These are phyloP conservation scores for Eclectus roratus DNA, from an alignment of 2,113 vertebrate genomes.

Conservation along the genomic window DNA sequence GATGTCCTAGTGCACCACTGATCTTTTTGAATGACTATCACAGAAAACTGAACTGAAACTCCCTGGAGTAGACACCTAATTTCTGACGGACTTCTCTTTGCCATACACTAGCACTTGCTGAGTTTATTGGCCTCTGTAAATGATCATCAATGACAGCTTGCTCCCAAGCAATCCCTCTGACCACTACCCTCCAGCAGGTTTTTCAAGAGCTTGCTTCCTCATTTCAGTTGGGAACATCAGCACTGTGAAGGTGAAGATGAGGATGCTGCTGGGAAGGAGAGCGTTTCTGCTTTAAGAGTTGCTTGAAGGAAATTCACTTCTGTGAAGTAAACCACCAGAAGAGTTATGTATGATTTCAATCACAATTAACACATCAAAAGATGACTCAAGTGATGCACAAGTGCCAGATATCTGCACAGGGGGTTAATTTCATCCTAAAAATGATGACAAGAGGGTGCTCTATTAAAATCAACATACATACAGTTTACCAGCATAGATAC, in stretches of 20 bases:
- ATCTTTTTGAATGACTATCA: not conserved
- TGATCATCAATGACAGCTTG: not conserved
- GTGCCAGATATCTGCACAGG: conserved; percentile 30
- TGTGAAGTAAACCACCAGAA: conserved; percentile 11
- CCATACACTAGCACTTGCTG: not conserved
- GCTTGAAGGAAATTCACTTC: conserved; percentile 9
- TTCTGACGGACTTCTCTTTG: not conserved
- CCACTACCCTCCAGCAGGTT: not conserved
- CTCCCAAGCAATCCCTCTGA: not conserved
- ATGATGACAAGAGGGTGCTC: not conserved
- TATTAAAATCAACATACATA: conserved; percentile 23
- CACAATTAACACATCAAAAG: conserved; percentile 21
- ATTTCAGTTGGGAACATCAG: not conserved
- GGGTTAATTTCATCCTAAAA: conserved; percentile 39
- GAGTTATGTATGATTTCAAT: conserved; percentile 2
- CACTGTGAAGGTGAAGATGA: not conserved
- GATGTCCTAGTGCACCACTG: not conserved
- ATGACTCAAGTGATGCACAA: conserved; percentile 25
- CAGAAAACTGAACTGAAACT: not conserved
- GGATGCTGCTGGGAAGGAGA: not conserved
- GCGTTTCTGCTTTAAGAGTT: not conserved
- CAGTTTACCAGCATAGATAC: not conserved
- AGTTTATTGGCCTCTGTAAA: not conserved
- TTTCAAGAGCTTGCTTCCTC: not conserved
- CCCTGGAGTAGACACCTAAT: not conserved